These are phyloP conservation scores for Hippocampus abdominalis DNA, from an alignment of 2,113 vertebrate species.

Conservation along the genomic window DNA sequence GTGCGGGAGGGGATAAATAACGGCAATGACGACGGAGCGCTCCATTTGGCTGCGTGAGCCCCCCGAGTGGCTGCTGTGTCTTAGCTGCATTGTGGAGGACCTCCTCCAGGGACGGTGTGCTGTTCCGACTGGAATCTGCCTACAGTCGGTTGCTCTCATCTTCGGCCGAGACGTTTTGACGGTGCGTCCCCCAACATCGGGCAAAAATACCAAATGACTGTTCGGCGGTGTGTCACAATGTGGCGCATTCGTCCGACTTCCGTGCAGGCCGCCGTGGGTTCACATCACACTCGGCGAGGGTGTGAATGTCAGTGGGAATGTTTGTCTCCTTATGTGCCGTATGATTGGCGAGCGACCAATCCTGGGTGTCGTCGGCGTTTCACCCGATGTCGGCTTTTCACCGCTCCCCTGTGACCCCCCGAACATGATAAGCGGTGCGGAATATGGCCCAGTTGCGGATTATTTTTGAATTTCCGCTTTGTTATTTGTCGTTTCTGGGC, in stretches of 20 bases:
- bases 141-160: conserved; percentile 2
- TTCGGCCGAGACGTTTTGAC: conserved; percentile 10
- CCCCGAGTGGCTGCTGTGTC: conserved; percentile 38
- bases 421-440: neutral
- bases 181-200: conserved; percentile 5
- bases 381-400: neutral
- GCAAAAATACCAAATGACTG: neutral
- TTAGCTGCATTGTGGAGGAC: conserved; percentile 46
- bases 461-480: neutral
- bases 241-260: neutral
- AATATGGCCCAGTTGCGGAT: neutral
- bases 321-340: neutral
- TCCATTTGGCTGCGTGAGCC: conserved; percentile 22
- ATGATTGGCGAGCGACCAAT: neutral
- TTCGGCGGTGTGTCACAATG: too few species aligned
- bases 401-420: neutral
- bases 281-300: neutral
- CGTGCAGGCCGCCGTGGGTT: neutral
- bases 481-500: neutral
- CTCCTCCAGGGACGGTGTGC: conserved; percentile 44
- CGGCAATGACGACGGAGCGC: conserved; percentile 20
- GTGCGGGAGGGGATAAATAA: conserved; percentile 31
- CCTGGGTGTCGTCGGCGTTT: neutral
- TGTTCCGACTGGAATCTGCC: conserved; percentile 45
- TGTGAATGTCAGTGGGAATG: neutral